Base-by-base conservation (phyloP, 2,113 vertebrate species). In the Brachypodius melanocephalos region DNA sequence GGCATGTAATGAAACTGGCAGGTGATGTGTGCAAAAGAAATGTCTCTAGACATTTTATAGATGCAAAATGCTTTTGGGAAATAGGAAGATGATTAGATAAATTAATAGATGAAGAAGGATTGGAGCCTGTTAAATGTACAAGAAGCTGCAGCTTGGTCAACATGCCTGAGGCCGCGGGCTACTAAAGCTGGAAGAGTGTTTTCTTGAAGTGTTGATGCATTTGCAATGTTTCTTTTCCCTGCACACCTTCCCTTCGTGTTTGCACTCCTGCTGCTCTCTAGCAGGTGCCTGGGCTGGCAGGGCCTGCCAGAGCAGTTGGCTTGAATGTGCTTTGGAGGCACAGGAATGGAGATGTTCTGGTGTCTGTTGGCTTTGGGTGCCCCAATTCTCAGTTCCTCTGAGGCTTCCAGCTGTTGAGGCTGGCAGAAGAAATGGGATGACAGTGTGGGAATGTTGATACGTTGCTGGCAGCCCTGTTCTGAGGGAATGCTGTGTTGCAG, bases 401-500 rank as follows among this genome's bases (percentile, higher is more conserved):
- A 40, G 49, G 10, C 34, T 38, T 18, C 36, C 13, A 11, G n/a
- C 32, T 63, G 43, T 14, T 43, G 5, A 48, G 69, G 28, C 46
- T 71, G 62, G 29, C 31, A 26, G 1, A 40, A 34, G 49, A 17
- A 20, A 5, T 2, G 20, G 58, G 26, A 2, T 61, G 34, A 3
- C 14, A 8, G 42, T 19, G 14, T 24, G 75, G 28, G 43, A 21
- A 2, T 14, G 15, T 3, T 49, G 51, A 0, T 6, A 2, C 1
- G 1, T 17, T n/a, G 40, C 24, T 43, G 45, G 21, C 46, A 45
- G 22, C 49, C 18, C 14, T 0, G 40, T 42, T 25, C 79, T 93
- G 17, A 54, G 7, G n/a, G 22, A 4, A 0, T 22, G 36, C 19
- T 79, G 43, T 62, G 10, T 77, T 81, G 36, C 71, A 99, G 99